Conservation (phyloP, 2,888 invertebrate genomes). For the Spisula subtruncata region DNA sequence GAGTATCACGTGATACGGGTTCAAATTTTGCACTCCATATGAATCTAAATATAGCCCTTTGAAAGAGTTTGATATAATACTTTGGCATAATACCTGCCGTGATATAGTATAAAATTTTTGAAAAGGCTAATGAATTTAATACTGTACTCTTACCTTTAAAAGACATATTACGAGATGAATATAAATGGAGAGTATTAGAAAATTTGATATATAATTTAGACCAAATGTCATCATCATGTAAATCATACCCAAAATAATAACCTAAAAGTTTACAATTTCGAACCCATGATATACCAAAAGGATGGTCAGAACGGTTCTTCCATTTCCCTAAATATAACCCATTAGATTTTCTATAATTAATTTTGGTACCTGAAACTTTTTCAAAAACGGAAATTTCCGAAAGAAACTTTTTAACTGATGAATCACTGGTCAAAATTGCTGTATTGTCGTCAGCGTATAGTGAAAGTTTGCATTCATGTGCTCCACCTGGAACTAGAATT, state of each 20-base stretch:
- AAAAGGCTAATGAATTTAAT: constrained; percentile 53
- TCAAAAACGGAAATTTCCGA: constrained; percentile 36
- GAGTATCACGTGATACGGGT: constrained; percentile 40
- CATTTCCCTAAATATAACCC: constrained; percentile 69
- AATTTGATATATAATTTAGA: constrained; percentile 59
- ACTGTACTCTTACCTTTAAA: constrained; percentile 53
- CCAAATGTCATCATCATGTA: constrained; percentile 62
- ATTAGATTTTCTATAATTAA: constrained; percentile 65
- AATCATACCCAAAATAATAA: constrained; percentile 60
- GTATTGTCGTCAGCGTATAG: constrained; percentile 55
- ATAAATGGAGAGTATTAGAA: constrained; percentile 44
- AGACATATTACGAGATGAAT: constrained; percentile 8
- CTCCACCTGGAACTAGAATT: constrained; percentile 44
- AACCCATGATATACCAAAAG: constrained; percentile 71
- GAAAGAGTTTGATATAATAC: constrained; percentile 46
- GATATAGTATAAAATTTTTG: constrained; percentile 52
- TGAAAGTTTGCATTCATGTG: constrained; percentile 48
- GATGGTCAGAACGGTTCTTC: constrained; percentile 67
- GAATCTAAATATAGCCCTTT: constrained; percentile 44
- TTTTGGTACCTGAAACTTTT: constrained; percentile 61
- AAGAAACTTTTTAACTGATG: constrained; percentile 30
- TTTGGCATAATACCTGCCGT: constrained; percentile 33
- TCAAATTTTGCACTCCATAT: constrained; percentile 51
- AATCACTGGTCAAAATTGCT: constrained; percentile 37
- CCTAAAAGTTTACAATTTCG: constrained; percentile 65